Percentiles rank a stretch among this genome's conserved stretches.
Conservation (phyloP, 2,888 invertebrate genomes). For the Melipona beecheii region DNA sequence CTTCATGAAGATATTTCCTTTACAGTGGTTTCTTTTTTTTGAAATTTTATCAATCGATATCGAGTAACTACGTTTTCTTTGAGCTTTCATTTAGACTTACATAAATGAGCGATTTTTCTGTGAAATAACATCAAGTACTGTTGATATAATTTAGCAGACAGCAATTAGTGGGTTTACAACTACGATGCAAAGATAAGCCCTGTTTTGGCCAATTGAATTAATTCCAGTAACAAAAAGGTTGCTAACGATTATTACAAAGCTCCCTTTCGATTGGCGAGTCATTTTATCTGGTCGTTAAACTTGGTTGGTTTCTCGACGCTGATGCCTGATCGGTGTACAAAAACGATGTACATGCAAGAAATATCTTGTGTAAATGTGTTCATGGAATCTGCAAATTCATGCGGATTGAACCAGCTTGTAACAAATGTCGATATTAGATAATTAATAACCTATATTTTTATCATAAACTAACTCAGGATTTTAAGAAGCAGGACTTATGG, state of each 20-base stretch:
- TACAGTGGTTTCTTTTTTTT: no score
- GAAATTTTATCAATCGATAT: no score
- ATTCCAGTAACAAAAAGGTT: conserved; percentile 73
- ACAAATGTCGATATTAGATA: neutral
- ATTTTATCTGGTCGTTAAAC: conserved; percentile 40
- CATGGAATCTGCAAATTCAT: neutral
- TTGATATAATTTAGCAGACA: conserved; percentile 22
- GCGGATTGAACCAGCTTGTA: neutral
- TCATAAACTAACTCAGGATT: no score
- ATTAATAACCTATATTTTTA: no score
- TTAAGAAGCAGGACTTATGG: neutral
- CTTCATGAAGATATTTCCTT: no score
- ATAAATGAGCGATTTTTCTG: neutral
- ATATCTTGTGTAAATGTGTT: neutral
- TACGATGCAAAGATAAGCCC: conserved; percentile 64
- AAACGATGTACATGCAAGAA: conserved; percentile 2
- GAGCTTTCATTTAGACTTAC: no score
- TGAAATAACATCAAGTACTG: neutral
- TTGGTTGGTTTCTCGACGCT: conserved; percentile 36
- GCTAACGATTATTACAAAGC: conserved; percentile 71
- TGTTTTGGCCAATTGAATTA: conserved; percentile 74
- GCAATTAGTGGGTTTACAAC: conserved; percentile 31
- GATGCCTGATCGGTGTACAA: neutral
- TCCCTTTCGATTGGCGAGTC: neutral
- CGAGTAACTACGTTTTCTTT: no score